Evolutionary conservation across 2,113 vertebrate genomes (phyloP).

Genomic region (Euleptes europaea): DNA sequence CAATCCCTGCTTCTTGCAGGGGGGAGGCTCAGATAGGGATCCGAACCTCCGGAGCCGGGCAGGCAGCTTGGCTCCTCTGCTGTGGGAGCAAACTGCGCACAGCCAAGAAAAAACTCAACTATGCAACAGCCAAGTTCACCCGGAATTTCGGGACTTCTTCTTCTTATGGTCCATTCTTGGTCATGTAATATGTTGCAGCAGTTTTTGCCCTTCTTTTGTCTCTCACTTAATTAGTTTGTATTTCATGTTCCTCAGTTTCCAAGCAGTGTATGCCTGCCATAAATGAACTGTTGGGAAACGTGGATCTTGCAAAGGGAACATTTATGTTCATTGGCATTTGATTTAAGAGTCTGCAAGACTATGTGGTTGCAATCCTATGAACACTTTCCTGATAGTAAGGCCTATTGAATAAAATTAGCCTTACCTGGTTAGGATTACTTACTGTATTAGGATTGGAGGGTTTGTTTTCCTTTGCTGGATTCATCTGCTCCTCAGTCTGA

Average conservation of each 20-base stretch:
- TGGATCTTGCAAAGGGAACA: neutral
- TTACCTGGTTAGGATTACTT: no score
- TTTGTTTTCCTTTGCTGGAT: neutral
- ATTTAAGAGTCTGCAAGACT: neutral
- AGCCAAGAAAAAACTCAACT: no score
- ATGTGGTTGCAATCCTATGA: no score
- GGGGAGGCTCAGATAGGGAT: no score
- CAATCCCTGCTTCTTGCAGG: no score
- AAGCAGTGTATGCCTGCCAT: neutral
- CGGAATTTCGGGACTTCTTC: neutral
- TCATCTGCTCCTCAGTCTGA: neutral
- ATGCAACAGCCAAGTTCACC: no score
- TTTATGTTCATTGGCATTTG: neutral
- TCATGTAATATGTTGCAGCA: neutral
- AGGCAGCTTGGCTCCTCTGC: no score
- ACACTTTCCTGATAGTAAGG: neutral
- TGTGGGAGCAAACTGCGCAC: no score
- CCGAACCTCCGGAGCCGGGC: no score
- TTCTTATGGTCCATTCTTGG: neutral
- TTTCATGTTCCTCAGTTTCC: neutral
- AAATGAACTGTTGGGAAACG: neutral
- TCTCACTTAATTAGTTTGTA: neutral
- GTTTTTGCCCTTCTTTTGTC: neutral
- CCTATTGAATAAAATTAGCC: neutral
- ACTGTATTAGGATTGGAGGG: neutral